A percentile compares a stretch with the other conserved stretches of the same genome.
These are phyloP conservation scores for Tympanoctomys barrerae DNA, from an alignment of 2,797 vertebrate species.

Conservation along the genomic window DNA sequence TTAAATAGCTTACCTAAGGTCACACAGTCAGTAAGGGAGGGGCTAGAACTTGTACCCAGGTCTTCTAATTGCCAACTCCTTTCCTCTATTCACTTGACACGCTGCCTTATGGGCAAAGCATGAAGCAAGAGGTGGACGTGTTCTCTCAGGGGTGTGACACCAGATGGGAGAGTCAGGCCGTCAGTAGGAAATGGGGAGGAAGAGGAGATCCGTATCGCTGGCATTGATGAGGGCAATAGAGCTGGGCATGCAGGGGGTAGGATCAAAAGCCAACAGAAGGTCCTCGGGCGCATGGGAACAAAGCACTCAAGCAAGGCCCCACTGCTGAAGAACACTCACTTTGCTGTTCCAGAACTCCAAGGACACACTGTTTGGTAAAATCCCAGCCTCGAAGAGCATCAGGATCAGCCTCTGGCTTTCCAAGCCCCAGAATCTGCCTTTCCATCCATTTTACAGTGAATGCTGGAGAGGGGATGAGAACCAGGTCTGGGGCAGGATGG, in stretches of 20 bases:
- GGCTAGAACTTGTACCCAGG: not conserved
- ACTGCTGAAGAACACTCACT: accelerated
- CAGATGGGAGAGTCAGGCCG: not conserved
- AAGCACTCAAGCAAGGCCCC: not conserved
- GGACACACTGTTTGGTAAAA: not conserved
- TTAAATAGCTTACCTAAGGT: not conserved
- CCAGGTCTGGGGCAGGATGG: not conserved
- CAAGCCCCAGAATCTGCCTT: not conserved
- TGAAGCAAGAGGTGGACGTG: accelerated
- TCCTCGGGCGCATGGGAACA: accelerated
- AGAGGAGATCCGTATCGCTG: not conserved
- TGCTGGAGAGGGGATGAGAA: not conserved
- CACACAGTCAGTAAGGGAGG: not conserved
- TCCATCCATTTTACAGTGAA: not conserved
- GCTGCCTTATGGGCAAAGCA: not conserved
- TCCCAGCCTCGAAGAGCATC: not conserved
- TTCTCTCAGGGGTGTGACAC: accelerated
- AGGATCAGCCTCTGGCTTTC: not conserved
- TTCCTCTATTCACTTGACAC: not conserved
- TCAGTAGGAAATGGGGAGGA: not conserved
- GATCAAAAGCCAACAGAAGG: not conserved
- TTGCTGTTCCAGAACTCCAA: not conserved
- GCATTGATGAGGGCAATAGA: not conserved
- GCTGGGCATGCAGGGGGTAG: too few relatives aligned
- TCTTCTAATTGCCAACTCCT: not conserved